These are phyloP conservation scores for Condylura cristata DNA, from an alignment of 2,113 vertebrate species.

Conservation along the genomic window DNA sequence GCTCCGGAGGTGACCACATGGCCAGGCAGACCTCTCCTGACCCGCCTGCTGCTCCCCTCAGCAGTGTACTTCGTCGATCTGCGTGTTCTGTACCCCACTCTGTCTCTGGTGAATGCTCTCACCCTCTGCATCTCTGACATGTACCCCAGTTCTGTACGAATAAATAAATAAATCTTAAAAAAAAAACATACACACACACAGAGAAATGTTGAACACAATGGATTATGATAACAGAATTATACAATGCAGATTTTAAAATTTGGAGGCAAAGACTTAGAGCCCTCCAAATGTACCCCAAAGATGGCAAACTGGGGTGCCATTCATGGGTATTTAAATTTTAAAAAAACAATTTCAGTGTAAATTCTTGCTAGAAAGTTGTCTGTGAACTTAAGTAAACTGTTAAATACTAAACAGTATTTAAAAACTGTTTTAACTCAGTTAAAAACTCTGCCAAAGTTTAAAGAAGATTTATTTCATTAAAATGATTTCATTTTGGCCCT, in stretches of 20 bases:
- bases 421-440: no score
- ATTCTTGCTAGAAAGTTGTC: not conserved
- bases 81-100: no score
- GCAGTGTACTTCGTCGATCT: no score
- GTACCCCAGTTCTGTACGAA: no score
- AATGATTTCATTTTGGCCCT: no score
- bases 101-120: no score
- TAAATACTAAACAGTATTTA: no score
- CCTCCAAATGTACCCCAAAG: not conserved
- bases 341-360: not conserved
- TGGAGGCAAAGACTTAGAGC: not conserved
- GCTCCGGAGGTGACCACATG: no score
- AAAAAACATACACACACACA: not conserved
- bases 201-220: not conserved
- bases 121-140: no score
- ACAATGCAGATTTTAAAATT: not conserved
- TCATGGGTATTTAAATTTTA: not conserved
- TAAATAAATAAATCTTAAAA: no score
- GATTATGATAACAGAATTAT: not conserved
- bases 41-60: no score
- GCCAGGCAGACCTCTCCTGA: no score
- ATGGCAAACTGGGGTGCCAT: not conserved
- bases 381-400: slow-evolving; percentile 29
- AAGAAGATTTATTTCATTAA: not conserved
- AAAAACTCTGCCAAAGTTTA: not conserved